Evolutionary conservation across 2,113 vertebrate species (phyloP), one percentile per base, ranked within the genome.

Genomic region (Thryonomys swinderianus): DNA sequence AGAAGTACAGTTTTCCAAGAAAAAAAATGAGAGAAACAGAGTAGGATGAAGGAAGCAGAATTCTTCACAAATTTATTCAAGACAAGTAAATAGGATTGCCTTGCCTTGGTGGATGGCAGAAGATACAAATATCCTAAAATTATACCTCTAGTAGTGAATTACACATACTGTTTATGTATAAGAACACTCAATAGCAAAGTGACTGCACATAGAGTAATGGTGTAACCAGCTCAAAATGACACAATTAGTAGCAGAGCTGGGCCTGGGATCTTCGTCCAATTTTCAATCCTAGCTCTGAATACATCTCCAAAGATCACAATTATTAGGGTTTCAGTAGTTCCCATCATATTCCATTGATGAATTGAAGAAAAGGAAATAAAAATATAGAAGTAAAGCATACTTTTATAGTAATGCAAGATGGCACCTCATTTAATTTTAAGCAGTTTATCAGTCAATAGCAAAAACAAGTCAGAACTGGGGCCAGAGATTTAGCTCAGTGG

Each of bases 21-120:
- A 88, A 71, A 87, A 90, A 92, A 91, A 93, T 81, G 82, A 53
- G 34, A 85, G 30, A 59, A 66, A 17, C 76, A 42, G 81, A 91
- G 7, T 37, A 59, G 59, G 51, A 55, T 21, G 21, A 71, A 79
- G 71, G 27, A 61, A 59, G 34, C 48, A 48, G 81, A 85, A 83
- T 90, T 86, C 69, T 85, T 62, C 61, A 82, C 42, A 45, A 71
- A 79, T 94, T n/a, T 62, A 79, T 51, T 32, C 59, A 67, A 73
- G 40, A 69, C 7, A 23, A 48, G 16, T 61, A 76, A 95, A 57
- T 11, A 84, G 57, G 11, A 86, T 45, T 78, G 51, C n/a, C 23
- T 53, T 62, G 4, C 21, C 89, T 21, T 86, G 20, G 21, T 59
- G 2, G 27, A 14, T 18, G 8, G 34, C 57, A 78, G 37, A 96